These are phyloP conservation scores for Dendrocincla tyrannina DNA, from an alignment of 2,797 vertebrate genomes.

Conservation along the genomic window DNA sequence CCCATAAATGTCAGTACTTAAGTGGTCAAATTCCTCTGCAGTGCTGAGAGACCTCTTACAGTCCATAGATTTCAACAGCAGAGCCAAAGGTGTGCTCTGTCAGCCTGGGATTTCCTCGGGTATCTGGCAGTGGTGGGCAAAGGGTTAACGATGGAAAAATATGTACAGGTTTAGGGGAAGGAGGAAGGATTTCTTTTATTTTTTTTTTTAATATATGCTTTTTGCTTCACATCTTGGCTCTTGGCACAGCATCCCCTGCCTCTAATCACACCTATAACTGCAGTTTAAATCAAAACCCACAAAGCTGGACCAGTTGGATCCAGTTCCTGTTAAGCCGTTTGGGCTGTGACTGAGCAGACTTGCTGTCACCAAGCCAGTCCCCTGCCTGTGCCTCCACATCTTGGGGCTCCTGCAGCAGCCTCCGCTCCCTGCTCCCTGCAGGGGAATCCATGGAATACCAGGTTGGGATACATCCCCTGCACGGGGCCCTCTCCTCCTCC, in stretches of 20 bases:
- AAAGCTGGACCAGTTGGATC: conserved; percentile 61
- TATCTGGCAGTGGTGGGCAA: not conserved
- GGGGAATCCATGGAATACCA: not conserved
- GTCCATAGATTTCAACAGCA: not conserved
- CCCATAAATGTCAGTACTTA: not conserved
- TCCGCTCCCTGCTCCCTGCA: not conserved
- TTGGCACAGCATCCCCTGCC: not conserved
- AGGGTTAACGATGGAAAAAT: not conserved
- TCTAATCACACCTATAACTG: conserved; percentile 48
- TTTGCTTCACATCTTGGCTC: conserved; percentile 26
- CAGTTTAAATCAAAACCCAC: conserved; percentile 52
- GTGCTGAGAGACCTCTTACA: not conserved
- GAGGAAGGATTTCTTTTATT: not conserved
- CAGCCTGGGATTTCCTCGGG: not conserved
- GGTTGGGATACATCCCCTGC: not conserved
- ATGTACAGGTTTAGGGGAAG: not conserved
- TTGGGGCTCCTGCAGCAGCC: not conserved
- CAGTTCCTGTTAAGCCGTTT: conserved; percentile 57
- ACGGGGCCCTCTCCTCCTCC: not conserved
- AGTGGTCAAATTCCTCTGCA: not conserved
- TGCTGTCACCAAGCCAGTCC: conserved; percentile 58
- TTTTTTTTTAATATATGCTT: not conserved
- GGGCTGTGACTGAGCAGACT: conserved; percentile 56
- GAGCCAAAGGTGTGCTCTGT: not conserved
- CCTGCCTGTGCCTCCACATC: conserved; percentile 32